Evolutionary conservation across 2,113 vertebrate species (phyloP), one percentile per base, ranked within the genome.

Genomic region (Ceyx cyanopectus): DNA sequence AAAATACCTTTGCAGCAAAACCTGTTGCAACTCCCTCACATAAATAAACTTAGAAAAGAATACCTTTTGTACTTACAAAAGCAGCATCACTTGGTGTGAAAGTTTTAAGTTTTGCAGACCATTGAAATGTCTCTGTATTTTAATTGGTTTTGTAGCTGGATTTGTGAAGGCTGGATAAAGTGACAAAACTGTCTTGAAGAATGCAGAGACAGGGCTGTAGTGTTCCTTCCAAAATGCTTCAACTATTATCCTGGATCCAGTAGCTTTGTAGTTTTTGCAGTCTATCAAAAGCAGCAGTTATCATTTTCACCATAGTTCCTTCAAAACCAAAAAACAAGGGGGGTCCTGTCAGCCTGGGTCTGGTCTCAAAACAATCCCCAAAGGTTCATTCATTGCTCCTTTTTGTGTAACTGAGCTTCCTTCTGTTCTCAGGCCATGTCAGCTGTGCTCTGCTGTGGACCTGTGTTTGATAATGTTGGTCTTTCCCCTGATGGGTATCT

Each of bases 401-500:
- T 17, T 72, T 26, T 60, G 13, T 54, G 16, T 69, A 84, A 82
- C 21, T 74, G 2, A 84, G n/a, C 23, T 41, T 85, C 3, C 37
- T 8, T 91, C 37, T 89, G 16, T 69, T 77, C 54, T 29, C 45
- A 99, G 99, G 99, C 99, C 22, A 99, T 99, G 99, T 99, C 99
- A 10, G 99, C 99, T 30, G 99, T 99, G 78, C 96, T 99, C 24
- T 99, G 99, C 95, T 99, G 99, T 30, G 99, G 99, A 29, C 99
- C 99, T 6, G 99, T 99, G 21, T 99, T 99, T 96, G 99, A 99
- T 94, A 99, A 99, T 5, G 99, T 99, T 78, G 99, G 99, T 50
- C 98, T 99, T 73, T 99, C 99, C 26, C 98, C 99, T 14, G 99
- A 99, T 6, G 99, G 99, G 6, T 99, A 99, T 97, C 98, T 99